Conservation (phyloP, 2,113 vertebrate genomes). For the Eidolon helvum region DNA sequence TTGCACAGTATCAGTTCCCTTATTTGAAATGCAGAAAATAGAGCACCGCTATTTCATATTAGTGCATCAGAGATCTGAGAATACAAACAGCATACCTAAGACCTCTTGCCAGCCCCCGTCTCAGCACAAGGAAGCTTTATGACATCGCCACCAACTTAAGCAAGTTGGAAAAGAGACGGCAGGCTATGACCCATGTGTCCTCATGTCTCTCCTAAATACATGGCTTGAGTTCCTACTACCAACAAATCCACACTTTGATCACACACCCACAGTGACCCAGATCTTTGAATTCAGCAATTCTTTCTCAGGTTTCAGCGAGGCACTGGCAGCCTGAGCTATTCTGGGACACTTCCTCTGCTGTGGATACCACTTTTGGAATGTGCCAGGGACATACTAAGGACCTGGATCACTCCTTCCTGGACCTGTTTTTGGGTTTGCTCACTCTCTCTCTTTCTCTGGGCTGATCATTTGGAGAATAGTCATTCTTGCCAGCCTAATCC, state of each 20-base stretch:
- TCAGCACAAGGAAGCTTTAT: constrained; percentile 9
- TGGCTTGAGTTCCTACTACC: constrained; percentile 82
- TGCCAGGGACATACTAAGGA: constrained; percentile 84
- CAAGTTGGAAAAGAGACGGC: constrained; percentile 74
- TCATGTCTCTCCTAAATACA: constrained; percentile 78
- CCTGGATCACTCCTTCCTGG: constrained; percentile 82
- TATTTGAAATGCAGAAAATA: constrained; percentile 59
- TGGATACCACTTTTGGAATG: constrained; percentile 86
- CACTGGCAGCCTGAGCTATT: constrained; percentile 87
- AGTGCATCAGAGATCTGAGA: constrained; percentile 17
- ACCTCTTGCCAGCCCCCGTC: constrained; percentile 21
- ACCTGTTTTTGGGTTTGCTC: constrained; percentile 79
- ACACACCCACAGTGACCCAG: constrained; percentile 85
- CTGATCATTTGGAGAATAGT: constrained; percentile 81
- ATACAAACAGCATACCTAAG: constrained; percentile 5
- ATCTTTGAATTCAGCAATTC: constrained; percentile 86
- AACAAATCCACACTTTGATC: constrained; percentile 84
- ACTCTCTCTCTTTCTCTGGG: constrained; percentile 79
- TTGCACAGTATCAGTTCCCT: constrained; percentile 48
- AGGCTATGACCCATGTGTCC: constrained; percentile 76
- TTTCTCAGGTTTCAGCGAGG: constrained; percentile 86
- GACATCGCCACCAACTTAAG: constrained; percentile 75
- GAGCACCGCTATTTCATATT: constrained; percentile 38
- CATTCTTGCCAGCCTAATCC: constrained; percentile 81
- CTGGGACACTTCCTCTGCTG: constrained; percentile 85